Conservation (phyloP, 2,113 vertebrate species). For the Gracilinanus agilis region DNA sequence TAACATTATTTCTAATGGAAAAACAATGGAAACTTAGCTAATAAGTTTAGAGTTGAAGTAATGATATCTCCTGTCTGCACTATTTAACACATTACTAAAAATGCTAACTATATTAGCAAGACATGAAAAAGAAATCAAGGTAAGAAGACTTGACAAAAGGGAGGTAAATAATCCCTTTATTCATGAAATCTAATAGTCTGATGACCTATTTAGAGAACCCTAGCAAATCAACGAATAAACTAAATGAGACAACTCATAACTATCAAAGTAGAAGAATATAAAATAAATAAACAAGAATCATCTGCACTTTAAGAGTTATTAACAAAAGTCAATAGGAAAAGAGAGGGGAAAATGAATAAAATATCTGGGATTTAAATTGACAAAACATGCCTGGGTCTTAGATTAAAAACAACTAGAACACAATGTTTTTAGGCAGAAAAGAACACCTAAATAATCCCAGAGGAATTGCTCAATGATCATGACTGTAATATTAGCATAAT, state of each 20-base stretch:
- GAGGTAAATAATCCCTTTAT: background rate
- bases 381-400: background rate
- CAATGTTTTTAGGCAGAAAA: background rate
- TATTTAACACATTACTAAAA: background rate
- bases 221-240: background rate
- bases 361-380: background rate
- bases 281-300: background rate
- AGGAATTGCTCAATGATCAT: background rate
- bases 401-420: background rate
- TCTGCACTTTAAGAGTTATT: background rate
- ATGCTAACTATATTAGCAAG: background rate
- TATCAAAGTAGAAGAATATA: background rate
- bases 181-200: background rate
- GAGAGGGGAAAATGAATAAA: background rate
- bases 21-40: background rate
- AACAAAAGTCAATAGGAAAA: background rate
- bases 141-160: background rate
- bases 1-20: background rate
- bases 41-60: background rate
- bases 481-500: background rate
- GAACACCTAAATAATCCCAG: background rate
- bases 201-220: background rate
- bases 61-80: no score
- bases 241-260: background rate
- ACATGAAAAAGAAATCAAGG: background rate